Conservation (phyloP, 1,140 invertebrate genomes). For the Sinella curviseta region DNA sequence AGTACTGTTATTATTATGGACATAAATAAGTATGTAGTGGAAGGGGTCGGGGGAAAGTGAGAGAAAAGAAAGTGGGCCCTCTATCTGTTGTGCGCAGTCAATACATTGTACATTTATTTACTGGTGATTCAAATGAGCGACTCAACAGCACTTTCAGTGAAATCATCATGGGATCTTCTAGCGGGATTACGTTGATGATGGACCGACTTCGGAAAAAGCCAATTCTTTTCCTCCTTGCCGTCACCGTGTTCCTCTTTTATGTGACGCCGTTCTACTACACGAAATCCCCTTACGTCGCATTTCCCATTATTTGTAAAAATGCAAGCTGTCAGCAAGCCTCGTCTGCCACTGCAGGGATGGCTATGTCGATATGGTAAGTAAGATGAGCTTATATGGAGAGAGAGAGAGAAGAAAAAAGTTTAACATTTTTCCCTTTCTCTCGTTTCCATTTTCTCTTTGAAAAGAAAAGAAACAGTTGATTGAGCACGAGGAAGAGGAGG, state of each 20-base stretch:
- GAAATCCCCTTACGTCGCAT: neutral
- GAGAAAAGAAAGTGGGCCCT: no score
- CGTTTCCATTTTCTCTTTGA: neutral
- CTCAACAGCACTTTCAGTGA: no score
- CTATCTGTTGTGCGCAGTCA: no score
- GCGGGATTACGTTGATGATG: neutral
- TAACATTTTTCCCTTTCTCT: neutral
- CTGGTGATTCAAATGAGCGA: no score
- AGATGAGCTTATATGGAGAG: no score
- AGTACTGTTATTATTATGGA: no score
- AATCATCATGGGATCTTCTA: neutral
- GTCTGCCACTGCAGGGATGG: neutral
- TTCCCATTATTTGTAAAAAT: conserved; percentile 15
- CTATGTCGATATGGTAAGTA: neutral
- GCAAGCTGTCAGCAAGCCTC: conserved; percentile 3
- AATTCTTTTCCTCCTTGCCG: conserved; percentile 15
- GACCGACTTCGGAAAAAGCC: conserved; percentile 30
- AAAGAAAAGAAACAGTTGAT: no score
- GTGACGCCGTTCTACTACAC: conserved; percentile 31
- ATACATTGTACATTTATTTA: no score
- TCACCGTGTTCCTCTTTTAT: conserved; percentile 32
- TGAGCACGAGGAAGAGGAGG: no score
- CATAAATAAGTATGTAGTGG: no score
- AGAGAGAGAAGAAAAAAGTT: no score
- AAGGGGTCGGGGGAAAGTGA: no score